Base-by-base conservation (phyloP, 2,888 invertebrate species). In the Dascillus cervinus region DNA sequence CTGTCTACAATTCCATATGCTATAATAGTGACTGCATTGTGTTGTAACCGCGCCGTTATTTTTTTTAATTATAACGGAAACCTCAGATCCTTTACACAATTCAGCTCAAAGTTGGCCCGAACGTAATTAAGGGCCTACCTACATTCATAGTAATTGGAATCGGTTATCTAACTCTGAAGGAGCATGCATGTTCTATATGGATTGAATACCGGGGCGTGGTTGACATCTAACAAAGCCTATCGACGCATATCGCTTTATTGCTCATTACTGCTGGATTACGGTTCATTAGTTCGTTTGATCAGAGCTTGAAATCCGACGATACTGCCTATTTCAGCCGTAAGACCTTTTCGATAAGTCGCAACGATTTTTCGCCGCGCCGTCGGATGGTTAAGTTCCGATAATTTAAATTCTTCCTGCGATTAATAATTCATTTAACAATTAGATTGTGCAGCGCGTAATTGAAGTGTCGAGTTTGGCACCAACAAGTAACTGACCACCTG, bases 241-340 rank as follows among this genome's bases (percentile, higher is more conserved):
- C 46, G 44, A 44, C 44, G 47, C 46, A 44, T 42, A 34, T 34
- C 38, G 37, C 38, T 39, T 37, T 34, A 39, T 37, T 41, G 56
- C 57, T 59, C 59, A 59, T 62, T 61, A 62, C 51, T 53, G 52
- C 48, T 47, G 58, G 60, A 60, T 61, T 60, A 60, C 59, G 56
- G 51, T 59, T 58, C 60, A 61, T 61, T 60, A 61, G 58, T 49
- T 58, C 56, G 52, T 54, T 54, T 54, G 58, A 55, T 58, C 55
- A 58, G 36, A 32, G 27, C 31, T 26, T 36, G 36, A 26, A 26
- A 36, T 26, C 20, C 34, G 25, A 11, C 24, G 36, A 36, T 36
- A 32, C 26, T 30, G 34, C 26, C n/a, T 8, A 17, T 17, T 17
- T 6, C 17, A 17, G 17, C 17, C 17, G 8, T 17, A 4, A 17